Conservation (phyloP, 2,888 invertebrate species). For the Hydrotaea diabolus region DNA sequence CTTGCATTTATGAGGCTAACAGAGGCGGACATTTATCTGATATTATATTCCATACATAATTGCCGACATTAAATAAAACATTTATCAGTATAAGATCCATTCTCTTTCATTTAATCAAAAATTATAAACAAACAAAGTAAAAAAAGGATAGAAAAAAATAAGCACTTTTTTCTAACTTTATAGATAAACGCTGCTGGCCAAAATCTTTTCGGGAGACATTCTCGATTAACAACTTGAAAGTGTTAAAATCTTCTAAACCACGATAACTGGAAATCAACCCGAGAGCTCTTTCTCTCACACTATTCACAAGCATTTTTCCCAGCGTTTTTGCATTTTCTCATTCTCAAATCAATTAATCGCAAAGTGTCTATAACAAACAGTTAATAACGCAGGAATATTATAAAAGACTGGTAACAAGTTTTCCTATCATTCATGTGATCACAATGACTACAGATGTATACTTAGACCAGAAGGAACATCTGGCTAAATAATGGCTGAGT, state of each 20-base stretch:
- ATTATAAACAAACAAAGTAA: too few species aligned
- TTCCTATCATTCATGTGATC: conserved; percentile 18
- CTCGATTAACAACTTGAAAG: not conserved
- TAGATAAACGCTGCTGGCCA: too few species aligned
- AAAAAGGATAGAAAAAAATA: too few species aligned
- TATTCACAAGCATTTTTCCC: conserved; percentile 3
- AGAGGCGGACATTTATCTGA: too few species aligned
- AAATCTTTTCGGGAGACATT: not conserved
- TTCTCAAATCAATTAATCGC: conserved; percentile 14
- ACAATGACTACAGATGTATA: not conserved
- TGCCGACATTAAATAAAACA: too few species aligned
- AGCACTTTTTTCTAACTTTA: too few species aligned
- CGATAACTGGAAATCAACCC: not conserved
- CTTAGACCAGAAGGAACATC: conserved; percentile 21
- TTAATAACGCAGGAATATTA: conserved; percentile 9
- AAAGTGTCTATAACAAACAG: conserved; percentile 14
- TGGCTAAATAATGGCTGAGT: not conserved
- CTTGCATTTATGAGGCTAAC: too few species aligned
- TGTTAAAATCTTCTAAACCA: not conserved
- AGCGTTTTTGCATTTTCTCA: conserved; percentile 4
- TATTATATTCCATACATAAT: too few species aligned
- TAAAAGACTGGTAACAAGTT: not conserved
- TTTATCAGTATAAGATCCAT: too few species aligned
- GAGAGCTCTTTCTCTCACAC: not conserved
- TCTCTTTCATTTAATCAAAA: too few species aligned